A percentile compares a stretch with the other conserved stretches of the same genome.
phyloP scores from a whole-genome alignment of 2,888 invertebrate species.

The Agapetus fuscipes region DNA sequence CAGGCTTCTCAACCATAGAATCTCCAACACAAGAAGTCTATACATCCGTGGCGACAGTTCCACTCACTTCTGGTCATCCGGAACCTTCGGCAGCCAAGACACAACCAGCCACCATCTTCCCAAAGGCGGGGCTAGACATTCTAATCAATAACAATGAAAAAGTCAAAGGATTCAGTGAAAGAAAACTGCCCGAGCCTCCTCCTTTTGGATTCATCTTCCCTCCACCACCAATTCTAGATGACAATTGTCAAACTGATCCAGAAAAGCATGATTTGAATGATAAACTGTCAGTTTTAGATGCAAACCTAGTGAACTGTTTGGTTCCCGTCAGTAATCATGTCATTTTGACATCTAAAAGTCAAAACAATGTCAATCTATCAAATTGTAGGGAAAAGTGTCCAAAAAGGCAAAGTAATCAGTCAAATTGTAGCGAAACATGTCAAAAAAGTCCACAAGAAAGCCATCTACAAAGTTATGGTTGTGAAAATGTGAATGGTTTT shows the following conservation, averaged over 20 bases:
- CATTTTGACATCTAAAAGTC: too few relatives aligned
- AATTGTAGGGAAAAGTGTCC: neutral
- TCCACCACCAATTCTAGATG: slow-evolving; percentile 9
- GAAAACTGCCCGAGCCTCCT: slow-evolving; percentile 26
- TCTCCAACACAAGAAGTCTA: slow-evolving; percentile 11
- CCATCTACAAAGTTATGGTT: too few relatives aligned
- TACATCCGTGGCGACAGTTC: slow-evolving; percentile 18
- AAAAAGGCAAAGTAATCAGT: neutral
- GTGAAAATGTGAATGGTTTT: neutral
- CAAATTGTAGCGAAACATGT: too few relatives aligned
- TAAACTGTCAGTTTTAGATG: slow-evolving; percentile 1
- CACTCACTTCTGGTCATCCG: too few relatives aligned
- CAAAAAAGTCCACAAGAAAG: too few relatives aligned
- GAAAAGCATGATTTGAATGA: too few relatives aligned
- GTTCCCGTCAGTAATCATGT: too few relatives aligned
- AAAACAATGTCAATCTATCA: too few relatives aligned
- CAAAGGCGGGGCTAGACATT: slow-evolving; percentile 20
- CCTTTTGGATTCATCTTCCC: slow-evolving; percentile 24
- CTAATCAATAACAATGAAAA: slow-evolving; percentile 25
- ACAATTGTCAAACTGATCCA: neutral
- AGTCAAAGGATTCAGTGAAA: slow-evolving; percentile 28
- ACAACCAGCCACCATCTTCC: slow-evolving; percentile 18
- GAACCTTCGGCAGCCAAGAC: too few relatives aligned
- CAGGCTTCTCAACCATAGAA: slow-evolving; percentile 4
- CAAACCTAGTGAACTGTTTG: slow-evolving; percentile 2